phyloP scores from a whole-genome alignment of 2,113 vertebrate species.

The Poeciliopsis turrubarensis region DNA sequence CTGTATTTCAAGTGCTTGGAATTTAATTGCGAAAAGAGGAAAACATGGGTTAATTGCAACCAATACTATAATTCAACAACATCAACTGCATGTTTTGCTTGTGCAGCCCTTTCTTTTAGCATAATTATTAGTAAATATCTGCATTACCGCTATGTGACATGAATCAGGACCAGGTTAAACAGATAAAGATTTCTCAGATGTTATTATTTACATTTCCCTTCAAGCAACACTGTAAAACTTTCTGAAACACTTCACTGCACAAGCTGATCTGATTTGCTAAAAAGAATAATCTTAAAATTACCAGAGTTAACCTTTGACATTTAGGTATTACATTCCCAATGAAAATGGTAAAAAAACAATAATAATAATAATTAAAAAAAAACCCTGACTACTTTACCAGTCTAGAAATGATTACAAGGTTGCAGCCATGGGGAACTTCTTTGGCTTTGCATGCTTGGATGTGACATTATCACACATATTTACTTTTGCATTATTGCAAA shows the following conservation, averaged over 20 bases:
- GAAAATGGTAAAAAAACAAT: background rate
- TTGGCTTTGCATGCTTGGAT: background rate
- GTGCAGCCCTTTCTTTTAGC: background rate
- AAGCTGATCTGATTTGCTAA: too few relatives aligned
- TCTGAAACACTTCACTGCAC: too few relatives aligned
- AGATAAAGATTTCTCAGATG: too few relatives aligned
- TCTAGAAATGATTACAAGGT: background rate
- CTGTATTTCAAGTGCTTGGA: too few relatives aligned
- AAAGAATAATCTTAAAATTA: too few relatives aligned
- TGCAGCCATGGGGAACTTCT: background rate
- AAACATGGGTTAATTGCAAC: background rate
- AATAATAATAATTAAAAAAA: too few relatives aligned
- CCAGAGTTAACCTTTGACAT: background rate
- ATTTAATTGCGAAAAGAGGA: background rate
- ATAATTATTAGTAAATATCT: too few relatives aligned
- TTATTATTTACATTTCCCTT: background rate
- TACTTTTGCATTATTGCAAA: constrained; percentile 14
- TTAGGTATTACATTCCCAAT: background rate
- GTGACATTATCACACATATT: background rate
- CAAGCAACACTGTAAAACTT: background rate
- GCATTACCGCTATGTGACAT: background rate
- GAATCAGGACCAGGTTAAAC: background rate
- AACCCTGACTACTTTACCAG: background rate
- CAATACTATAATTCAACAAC: background rate
- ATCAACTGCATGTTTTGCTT: background rate